phyloP scores from a whole-genome alignment of 2,888 invertebrate species.

The Autographa pulchrina region DNA sequence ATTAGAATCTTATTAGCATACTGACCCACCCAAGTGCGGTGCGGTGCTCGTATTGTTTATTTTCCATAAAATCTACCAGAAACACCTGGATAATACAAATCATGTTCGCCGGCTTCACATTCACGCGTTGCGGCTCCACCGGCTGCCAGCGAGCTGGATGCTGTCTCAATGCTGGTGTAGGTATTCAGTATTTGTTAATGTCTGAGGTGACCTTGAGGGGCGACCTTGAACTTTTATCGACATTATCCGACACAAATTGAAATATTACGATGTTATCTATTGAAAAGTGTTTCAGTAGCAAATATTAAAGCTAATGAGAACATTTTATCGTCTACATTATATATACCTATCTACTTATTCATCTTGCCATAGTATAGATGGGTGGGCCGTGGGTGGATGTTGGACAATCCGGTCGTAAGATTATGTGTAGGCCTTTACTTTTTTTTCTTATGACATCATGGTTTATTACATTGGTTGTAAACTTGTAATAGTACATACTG shows the following conservation, averaged over 20 bases:
- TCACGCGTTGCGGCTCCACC: constrained; percentile 10
- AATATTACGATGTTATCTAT: constrained; percentile 45
- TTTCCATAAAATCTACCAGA: constrained; percentile 53
- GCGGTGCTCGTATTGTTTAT: constrained; percentile 57
- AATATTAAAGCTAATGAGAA: constrained; percentile 12
- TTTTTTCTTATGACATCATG: constrained; percentile 34
- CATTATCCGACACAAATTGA: constrained; percentile 54
- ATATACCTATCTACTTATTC: not conserved
- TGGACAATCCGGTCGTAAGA: constrained; percentile 11
- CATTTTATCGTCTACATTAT: not conserved
- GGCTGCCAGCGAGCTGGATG: not conserved
- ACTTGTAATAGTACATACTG: constrained; percentile 7
- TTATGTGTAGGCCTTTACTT: constrained; percentile 3
- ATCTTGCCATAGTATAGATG: not conserved
- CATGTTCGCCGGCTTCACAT: constrained; percentile 15
- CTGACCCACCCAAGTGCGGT: constrained; percentile 61
- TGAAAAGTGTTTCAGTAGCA: constrained; percentile 25
- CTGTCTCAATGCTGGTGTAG: not conserved
- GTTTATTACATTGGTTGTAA: constrained; percentile 9
- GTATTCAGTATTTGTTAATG: constrained; percentile 54
- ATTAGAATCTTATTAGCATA: constrained; percentile 80
- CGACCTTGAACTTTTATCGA: constrained; percentile 78
- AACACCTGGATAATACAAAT: constrained; percentile 40
- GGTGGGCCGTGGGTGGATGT: not conserved
- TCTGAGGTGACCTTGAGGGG: constrained; percentile 73